A percentile compares a stretch with the other conserved stretches of the same genome.
phyloP scores from a whole-genome alignment of 1,140 invertebrate genomes.

The Sitophilus oryzae region DNA sequence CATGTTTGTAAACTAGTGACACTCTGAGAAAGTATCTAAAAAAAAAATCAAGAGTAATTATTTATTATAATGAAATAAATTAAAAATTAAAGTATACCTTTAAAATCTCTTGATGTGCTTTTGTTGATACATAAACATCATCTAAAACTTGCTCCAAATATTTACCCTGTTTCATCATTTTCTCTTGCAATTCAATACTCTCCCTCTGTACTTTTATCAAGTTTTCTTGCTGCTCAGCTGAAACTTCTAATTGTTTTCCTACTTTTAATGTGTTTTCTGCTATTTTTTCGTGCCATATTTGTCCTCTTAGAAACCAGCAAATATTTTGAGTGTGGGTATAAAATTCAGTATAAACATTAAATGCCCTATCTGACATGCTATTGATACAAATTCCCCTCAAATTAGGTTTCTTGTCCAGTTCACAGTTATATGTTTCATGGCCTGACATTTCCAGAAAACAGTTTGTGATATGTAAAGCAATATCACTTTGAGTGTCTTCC shows the following conservation, averaged over 20 bases:
- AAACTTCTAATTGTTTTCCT: constrained; percentile 36
- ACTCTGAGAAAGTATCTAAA: constrained; percentile 26
- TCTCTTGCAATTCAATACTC: constrained; percentile 52
- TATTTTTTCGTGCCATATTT: constrained; percentile 61
- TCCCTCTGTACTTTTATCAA: constrained; percentile 52
- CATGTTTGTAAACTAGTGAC: constrained; percentile 38
- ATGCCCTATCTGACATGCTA: constrained; percentile 53
- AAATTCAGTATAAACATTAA: constrained; percentile 59
- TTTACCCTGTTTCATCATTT: constrained; percentile 48
- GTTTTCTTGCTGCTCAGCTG: constrained; percentile 37
- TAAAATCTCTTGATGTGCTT: constrained; percentile 36
- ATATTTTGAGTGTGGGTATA: constrained; percentile 65
- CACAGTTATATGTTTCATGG: constrained; percentile 49
- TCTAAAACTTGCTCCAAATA: constrained; percentile 43
- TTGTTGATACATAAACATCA: constrained; percentile 33
- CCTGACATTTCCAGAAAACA: constrained; percentile 62
- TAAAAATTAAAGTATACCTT: constrained; percentile 12
- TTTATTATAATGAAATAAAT: not conserved
- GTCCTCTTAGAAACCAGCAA: constrained; percentile 60
- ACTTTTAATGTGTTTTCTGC: constrained; percentile 44
- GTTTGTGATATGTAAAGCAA: constrained; percentile 59
- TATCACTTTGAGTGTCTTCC: constrained; percentile 54
- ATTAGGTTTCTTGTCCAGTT: constrained; percentile 41
- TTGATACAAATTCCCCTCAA: constrained; percentile 50
- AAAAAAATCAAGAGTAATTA: constrained; percentile 6